Conservation (phyloP, 2,888 invertebrate genomes). For the Chirona hameri region DNA sequence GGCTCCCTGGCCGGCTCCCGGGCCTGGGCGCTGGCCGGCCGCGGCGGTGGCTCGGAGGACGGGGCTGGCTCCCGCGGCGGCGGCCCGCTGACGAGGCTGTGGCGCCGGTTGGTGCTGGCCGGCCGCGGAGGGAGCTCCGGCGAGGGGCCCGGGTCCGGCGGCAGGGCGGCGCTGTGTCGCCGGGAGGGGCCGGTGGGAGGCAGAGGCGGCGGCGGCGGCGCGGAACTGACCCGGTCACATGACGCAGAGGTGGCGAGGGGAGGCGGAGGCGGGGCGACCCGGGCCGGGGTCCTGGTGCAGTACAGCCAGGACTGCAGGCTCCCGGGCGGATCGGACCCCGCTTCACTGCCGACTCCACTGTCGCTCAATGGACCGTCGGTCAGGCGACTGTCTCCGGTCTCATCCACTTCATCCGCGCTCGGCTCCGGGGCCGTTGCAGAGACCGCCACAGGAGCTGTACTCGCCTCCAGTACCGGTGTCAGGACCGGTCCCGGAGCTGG, state of each 20-base stretch:
- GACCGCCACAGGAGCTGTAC: too few relatives aligned
- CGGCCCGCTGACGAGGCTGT: too few relatives aligned
- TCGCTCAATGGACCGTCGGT: conserved; percentile 37
- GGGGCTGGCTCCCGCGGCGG: not conserved
- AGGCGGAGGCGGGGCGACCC: not conserved
- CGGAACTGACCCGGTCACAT: not conserved
- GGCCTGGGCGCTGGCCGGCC: not conserved
- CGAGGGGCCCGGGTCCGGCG: not conserved
- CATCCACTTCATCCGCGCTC: not conserved
- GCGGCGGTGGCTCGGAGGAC: not conserved
- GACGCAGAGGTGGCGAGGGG: too few relatives aligned
- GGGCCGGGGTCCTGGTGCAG: not conserved
- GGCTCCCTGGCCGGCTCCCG: not conserved
- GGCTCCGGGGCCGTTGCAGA: too few relatives aligned
- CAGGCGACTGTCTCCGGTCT: conserved; percentile 44
- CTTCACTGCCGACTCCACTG: conserved; percentile 37
- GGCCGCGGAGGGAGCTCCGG: not conserved
- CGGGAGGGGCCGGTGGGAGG: not conserved
- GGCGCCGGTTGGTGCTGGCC: too few relatives aligned
- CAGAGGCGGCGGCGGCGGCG: not conserved
- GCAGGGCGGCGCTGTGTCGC: not conserved
- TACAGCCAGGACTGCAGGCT: not conserved
- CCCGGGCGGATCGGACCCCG: conserved; percentile 34
- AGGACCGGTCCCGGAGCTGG: not conserved
- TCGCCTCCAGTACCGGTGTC: too few relatives aligned